Evolutionary conservation across 2,888 invertebrate genomes (phyloP).

Genomic region (Drosophila nr. perissopoda): DNA sequence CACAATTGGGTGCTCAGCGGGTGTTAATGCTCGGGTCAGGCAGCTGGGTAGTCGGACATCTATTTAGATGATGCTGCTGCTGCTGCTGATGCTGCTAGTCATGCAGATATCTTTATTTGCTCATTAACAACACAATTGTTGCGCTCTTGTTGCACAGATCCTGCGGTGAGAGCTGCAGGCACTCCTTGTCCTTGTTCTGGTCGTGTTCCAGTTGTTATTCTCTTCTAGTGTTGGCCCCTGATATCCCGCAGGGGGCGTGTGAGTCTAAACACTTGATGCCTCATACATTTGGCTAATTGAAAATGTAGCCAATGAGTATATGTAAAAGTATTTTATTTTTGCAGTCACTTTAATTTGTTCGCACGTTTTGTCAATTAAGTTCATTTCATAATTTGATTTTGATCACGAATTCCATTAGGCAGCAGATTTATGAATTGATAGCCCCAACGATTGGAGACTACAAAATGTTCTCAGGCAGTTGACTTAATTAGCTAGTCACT

Average conservation of each 20-base stretch:
- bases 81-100: constrained; percentile 45
- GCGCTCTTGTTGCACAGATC: constrained; percentile 67
- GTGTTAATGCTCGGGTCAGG: constrained; percentile 38
- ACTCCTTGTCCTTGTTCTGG: constrained; percentile 30
- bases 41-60: constrained; percentile 52
- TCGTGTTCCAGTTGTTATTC: constrained; percentile 22
- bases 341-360: constrained; percentile 25
- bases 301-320: constrained; percentile 1
- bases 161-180: constrained; percentile 49
- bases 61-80: constrained; percentile 56
- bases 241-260: constrained; percentile 68
- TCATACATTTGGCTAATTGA: constrained; percentile 13
- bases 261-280: constrained; percentile 51
- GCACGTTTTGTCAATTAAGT: constrained; percentile 65
- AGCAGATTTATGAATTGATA: constrained; percentile 61
- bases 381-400: constrained; percentile 46
- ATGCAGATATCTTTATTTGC: constrained; percentile 78
- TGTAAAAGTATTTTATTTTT: not conserved
- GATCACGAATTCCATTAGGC: constrained; percentile 62
- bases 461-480: constrained; percentile 1
- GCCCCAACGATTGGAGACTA: constrained; percentile 14
- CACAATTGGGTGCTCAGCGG: constrained; percentile 52
- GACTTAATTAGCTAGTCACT: constrained; percentile 41
- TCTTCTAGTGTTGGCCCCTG: constrained; percentile 5
- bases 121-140: constrained; percentile 78